Conservation (phyloP, 2,113 vertebrate genomes). For the Psophia crepitans region DNA sequence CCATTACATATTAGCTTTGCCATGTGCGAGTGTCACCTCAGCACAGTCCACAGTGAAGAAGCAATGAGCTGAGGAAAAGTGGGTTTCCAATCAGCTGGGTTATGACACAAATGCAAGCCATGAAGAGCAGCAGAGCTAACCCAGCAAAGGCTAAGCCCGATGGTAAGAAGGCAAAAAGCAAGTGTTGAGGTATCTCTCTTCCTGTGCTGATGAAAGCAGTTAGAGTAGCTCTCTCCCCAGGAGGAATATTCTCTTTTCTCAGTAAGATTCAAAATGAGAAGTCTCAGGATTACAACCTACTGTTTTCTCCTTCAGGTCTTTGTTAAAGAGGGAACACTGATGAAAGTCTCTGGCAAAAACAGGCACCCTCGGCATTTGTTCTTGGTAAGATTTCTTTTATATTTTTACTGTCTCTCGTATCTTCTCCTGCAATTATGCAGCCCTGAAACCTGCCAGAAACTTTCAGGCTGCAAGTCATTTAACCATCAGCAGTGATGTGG, state of each 20-base stretch:
- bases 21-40: neutral
- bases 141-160: neutral
- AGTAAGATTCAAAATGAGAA: neutral
- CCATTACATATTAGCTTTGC: neutral
- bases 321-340: conserved; percentile 94
- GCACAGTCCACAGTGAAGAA: neutral
- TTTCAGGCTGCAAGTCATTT: neutral
- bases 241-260: neutral
- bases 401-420: neutral
- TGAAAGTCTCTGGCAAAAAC: conserved; percentile 90
- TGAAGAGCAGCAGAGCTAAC: neutral
- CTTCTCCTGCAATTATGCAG: neutral
- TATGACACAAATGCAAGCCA: neutral
- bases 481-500: neutral
- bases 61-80: neutral
- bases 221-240: neutral
- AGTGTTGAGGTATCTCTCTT: neutral
- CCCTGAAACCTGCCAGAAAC: neutral
- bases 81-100: neutral
- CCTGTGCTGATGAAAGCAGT: neutral
- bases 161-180: neutral
- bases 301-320: conserved; percentile 81
- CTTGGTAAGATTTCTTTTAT: conserved; percentile 80
- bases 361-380: conserved; percentile 91
- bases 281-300: neutral